Conservation (phyloP, 2,888 invertebrate genomes). For the Pachliopta kotzebuea region DNA sequence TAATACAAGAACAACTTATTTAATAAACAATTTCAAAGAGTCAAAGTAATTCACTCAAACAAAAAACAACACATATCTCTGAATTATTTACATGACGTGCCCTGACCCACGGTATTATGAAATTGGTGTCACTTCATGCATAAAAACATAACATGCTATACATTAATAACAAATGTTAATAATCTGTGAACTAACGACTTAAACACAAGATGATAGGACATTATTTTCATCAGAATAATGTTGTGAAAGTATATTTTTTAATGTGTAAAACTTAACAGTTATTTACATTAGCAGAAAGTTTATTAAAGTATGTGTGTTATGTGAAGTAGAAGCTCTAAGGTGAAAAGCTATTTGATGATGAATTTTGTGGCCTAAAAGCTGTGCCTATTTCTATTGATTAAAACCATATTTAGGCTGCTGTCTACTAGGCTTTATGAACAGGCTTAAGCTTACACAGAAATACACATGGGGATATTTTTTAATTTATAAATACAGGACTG, state of each 20-base stretch:
- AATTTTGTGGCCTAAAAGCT: slow-evolving; percentile 19
- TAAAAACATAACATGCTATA: slow-evolving; percentile 21
- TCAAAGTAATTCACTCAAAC: neutral
- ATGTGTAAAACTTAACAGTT: neutral
- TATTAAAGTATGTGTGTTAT: neutral
- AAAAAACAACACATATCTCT: neutral
- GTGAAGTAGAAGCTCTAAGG: slow-evolving; percentile 12
- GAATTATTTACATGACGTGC: neutral
- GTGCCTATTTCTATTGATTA: slow-evolving; percentile 13
- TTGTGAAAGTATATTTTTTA: neutral
- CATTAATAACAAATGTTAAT: slow-evolving; percentile 19
- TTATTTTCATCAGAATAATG: neutral
- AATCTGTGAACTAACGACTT: neutral
- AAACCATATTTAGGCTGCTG: slow-evolving; percentile 3
- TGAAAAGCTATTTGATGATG: slow-evolving; percentile 12
- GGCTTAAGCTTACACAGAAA: slow-evolving; percentile 24
- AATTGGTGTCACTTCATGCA: slow-evolving; percentile 18
- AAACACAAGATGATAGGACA: neutral
- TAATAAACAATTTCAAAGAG: too few species aligned
- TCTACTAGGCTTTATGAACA: slow-evolving; percentile 19
- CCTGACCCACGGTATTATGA: slow-evolving; percentile 3
- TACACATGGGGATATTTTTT: slow-evolving; percentile 16
- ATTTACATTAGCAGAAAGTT: neutral
- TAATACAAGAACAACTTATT: too few species aligned
- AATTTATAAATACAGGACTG: slow-evolving; percentile 22